Percentiles rank a stretch among this genome's conserved stretches.
Conservation (phyloP, 2,797 vertebrate species). For the Channa striata region DNA sequence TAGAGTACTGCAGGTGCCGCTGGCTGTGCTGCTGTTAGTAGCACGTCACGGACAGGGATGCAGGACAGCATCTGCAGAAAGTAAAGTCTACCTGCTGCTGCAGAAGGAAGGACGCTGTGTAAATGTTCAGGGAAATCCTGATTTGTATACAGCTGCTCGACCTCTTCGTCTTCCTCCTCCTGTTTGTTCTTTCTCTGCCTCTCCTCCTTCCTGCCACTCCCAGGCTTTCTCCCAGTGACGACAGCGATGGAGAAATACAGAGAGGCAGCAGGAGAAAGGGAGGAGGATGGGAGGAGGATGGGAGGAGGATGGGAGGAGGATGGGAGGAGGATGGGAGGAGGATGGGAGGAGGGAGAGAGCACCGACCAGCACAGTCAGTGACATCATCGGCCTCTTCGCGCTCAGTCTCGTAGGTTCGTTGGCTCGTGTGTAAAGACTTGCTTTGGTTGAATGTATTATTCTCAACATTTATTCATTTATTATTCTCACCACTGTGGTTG, state of each 20-base stretch:
- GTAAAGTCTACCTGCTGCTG: slow-evolving; percentile 64
- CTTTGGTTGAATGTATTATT: neutral
- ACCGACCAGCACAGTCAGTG: slow-evolving; percentile 81
- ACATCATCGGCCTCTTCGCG: slow-evolving; percentile 76
- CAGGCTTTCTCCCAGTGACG: slow-evolving; percentile 48
- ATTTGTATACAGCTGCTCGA: slow-evolving; percentile 19
- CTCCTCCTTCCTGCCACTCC: slow-evolving; percentile 70
- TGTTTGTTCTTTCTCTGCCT: slow-evolving; percentile 42
- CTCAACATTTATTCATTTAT: neutral
- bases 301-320: too few species aligned
- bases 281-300: slow-evolving; percentile 25
- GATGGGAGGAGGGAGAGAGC: slow-evolving; percentile 65
- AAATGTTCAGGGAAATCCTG: slow-evolving; percentile 39
- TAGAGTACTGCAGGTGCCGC: too few species aligned
- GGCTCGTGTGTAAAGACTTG: slow-evolving; percentile 3
- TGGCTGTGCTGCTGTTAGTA: neutral
- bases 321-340: slow-evolving; percentile 10
- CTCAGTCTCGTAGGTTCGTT: slow-evolving; percentile 36
- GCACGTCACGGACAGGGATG: neutral
- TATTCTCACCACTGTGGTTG: neutral
- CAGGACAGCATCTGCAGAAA: neutral
- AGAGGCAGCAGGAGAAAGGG: slow-evolving; percentile 37
- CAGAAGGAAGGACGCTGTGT: slow-evolving; percentile 50
- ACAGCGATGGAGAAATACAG: slow-evolving; percentile 56
- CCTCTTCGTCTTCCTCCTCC: slow-evolving; percentile 37